These are phyloP conservation scores for Aselliscus stoliczkanus DNA, from an alignment of 2,797 vertebrate species.

Conservation along the genomic window DNA sequence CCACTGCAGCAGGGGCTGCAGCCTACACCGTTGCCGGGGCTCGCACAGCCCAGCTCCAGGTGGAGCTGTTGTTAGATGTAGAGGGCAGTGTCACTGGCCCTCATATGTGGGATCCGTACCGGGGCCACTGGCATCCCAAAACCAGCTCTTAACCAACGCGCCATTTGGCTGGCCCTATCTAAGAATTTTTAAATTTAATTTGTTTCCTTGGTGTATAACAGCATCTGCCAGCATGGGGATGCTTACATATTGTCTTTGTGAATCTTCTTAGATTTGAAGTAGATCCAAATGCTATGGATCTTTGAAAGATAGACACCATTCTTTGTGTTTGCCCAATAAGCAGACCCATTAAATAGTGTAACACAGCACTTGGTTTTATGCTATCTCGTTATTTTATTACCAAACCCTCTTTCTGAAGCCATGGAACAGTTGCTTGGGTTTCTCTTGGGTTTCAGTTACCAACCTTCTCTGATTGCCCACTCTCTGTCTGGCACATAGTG, in stretches of 20 bases:
- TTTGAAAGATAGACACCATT: not conserved
- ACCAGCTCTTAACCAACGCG: too few species aligned
- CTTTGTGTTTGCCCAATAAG: not conserved
- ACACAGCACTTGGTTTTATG: not conserved
- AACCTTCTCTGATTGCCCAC: not conserved
- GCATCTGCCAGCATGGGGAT: not conserved
- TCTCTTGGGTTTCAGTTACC: not conserved
- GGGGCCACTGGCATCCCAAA: too few species aligned
- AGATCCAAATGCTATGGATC: not conserved
- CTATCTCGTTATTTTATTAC: not conserved
- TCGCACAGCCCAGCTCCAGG: too few species aligned
- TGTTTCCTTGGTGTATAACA: not conserved
- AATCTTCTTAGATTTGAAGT: slow-evolving; percentile 11
- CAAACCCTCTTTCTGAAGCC: not conserved
- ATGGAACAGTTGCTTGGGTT: not conserved
- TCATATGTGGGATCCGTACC: too few species aligned
- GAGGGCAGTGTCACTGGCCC: too few species aligned
- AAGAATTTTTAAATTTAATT: not conserved
- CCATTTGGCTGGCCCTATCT: too few species aligned
- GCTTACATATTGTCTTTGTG: not conserved
- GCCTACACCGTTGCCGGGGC: too few species aligned
- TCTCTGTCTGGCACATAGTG: not conserved
- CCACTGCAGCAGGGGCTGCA: too few species aligned
- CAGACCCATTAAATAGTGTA: not conserved
- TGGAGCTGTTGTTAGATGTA: too few species aligned